A percentile compares a stretch with the other conserved stretches of the same genome.
Conservation (phyloP, 2,888 invertebrate genomes). For the Apamea monoglypha region DNA sequence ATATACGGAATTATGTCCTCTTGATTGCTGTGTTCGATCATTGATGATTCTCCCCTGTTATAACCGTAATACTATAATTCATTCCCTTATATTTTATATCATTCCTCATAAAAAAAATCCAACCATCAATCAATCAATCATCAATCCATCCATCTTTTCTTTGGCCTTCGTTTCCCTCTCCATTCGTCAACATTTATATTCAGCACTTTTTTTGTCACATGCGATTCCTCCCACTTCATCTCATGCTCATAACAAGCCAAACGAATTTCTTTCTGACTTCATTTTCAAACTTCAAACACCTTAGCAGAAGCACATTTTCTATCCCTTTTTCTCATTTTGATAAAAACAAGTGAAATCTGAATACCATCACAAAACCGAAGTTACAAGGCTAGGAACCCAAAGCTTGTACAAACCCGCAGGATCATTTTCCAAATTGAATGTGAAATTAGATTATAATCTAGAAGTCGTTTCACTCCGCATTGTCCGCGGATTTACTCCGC, state of each 20-base stretch:
- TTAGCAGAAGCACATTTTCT: background rate
- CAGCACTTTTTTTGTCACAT: background rate
- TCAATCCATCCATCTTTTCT: background rate
- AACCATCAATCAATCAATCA: background rate
- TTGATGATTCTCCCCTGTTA: background rate
- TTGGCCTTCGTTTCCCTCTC: background rate
- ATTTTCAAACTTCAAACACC: background rate
- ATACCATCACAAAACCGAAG: constrained; percentile 41
- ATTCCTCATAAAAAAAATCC: background rate
- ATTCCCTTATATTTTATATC: background rate
- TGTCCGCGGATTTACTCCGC: constrained; percentile 39
- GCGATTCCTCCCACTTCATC: background rate
- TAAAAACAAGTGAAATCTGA: constrained; percentile 33
- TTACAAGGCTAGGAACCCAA: constrained; percentile 44
- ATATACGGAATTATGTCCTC: too few relatives aligned
- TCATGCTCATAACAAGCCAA: background rate
- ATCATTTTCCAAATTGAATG: constrained; percentile 62
- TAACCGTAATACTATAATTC: background rate
- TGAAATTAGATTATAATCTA: constrained; percentile 62
- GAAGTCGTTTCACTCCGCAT: constrained; percentile 31
- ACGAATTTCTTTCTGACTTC: background rate
- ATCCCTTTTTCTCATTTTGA: constrained; percentile 34
- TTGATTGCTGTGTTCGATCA: too few relatives aligned
- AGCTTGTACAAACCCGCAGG: constrained; percentile 46
- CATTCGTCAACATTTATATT: background rate